Percentiles rank a stretch among this genome's conserved stretches.
Evolutionary conservation across 1,140 invertebrate species (phyloP).

Genomic region (Drosophila jambulina): DNA sequence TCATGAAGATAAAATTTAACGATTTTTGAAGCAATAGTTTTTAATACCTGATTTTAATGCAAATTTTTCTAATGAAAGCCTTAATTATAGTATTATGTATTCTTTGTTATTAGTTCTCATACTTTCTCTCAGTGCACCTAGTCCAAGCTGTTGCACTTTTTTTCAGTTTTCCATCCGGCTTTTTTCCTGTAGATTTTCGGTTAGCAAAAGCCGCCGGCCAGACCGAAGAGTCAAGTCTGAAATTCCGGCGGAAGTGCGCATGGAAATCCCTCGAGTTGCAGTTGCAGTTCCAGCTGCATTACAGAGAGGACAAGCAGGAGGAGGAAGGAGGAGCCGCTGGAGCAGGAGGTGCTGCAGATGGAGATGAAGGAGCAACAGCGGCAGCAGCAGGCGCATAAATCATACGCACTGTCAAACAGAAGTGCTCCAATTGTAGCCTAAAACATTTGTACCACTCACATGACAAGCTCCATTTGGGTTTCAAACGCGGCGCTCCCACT

Average conservation of each 20-base stretch:
- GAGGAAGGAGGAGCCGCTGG: neutral
- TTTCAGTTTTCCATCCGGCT: slow-evolving; percentile 19
- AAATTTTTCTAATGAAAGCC: no score
- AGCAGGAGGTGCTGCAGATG: neutral
- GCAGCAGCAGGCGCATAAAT: slow-evolving; percentile 74
- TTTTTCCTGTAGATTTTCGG: slow-evolving; percentile 20
- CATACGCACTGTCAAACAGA: slow-evolving; percentile 83
- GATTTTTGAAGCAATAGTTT: no score
- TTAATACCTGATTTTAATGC: no score
- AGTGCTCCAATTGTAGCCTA: slow-evolving; percentile 83
- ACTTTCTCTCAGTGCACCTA: neutral
- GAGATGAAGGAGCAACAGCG: slow-evolving; percentile 41
- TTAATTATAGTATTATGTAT: no score
- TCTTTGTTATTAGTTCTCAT: no score
- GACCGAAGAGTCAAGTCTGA: slow-evolving; percentile 70
- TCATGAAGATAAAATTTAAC: no score
- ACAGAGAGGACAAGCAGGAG: neutral
- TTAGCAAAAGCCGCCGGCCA: slow-evolving; percentile 57
- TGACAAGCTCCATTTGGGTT: slow-evolving; percentile 75
- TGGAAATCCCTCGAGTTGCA: slow-evolving; percentile 45
- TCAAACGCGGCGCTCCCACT: slow-evolving; percentile 70
- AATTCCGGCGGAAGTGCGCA: slow-evolving; percentile 78
- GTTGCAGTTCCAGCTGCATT: slow-evolving; percentile 19
- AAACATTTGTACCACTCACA: slow-evolving; percentile 82
- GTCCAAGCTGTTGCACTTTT: slow-evolving; percentile 75